Evolutionary conservation across 1,140 invertebrate species (phyloP).

Genomic region (Drosophila trapezifrons): DNA sequence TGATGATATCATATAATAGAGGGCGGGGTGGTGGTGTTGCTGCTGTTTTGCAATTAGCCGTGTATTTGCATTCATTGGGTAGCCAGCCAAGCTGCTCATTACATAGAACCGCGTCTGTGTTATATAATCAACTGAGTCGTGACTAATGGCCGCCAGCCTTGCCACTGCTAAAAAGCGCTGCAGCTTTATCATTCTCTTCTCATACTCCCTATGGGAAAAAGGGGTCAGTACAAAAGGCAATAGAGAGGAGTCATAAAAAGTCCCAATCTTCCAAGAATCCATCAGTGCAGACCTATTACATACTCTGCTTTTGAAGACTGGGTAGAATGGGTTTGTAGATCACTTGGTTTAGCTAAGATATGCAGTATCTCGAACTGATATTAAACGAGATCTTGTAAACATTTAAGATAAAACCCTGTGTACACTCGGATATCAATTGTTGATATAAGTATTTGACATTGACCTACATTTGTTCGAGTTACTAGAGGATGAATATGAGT

Average conservation of each 20-base stretch:
- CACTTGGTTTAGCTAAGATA: background rate
- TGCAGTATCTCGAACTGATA: conserved; percentile 12
- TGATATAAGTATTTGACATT: background rate
- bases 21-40: conserved; percentile 23
- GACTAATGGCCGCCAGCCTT: conserved; percentile 41
- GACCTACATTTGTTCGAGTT: background rate
- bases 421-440: background rate
- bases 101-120: conserved; percentile 38
- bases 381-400: conserved; percentile 4
- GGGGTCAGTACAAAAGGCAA: conserved; percentile 20
- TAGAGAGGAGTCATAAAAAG: conserved; percentile 5
- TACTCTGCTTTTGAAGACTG: background rate
- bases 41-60: conserved; percentile 58
- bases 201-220: conserved; percentile 14
- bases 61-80: conserved; percentile 54
- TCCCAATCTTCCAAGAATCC: conserved; percentile 4
- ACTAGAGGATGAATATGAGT: background rate
- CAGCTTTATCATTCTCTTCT: conserved; percentile 23
- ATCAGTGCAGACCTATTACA: background rate
- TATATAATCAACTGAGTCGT: conserved; percentile 45
- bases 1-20: conserved; percentile 47
- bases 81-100: conserved; percentile 41
- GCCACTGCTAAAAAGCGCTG: conserved; percentile 10
- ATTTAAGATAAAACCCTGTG: conserved; percentile 1
- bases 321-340: background rate